phyloP scores from a whole-genome alignment of 1,140 invertebrate genomes.

The Drosophila willistoni region DNA sequence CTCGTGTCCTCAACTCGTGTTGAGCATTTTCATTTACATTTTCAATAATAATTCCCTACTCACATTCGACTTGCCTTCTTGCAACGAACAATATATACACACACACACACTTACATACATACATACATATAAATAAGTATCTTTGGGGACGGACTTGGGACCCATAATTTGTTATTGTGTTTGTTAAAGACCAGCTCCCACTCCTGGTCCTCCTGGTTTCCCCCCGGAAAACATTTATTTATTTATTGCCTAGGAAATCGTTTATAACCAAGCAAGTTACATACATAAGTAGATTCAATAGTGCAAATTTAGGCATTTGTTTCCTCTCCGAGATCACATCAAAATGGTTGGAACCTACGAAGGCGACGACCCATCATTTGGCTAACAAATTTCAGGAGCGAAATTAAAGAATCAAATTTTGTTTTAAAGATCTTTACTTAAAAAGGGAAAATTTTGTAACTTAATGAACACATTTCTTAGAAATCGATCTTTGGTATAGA shows the following conservation, averaged over 20 bases:
- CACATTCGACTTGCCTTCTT: constrained; percentile 14
- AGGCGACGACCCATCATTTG: not conserved
- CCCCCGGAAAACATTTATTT: constrained; percentile 33
- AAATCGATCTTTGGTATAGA: no score
- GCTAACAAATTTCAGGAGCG: no score
- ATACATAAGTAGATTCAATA: constrained; percentile 43
- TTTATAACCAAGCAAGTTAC: constrained; percentile 31
- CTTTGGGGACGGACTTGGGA: constrained; percentile 11
- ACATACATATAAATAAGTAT: constrained; percentile 29
- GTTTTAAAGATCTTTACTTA: no score
- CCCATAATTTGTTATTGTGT: constrained; percentile 30
- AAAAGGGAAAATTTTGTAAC: no score
- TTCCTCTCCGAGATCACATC: not conserved
- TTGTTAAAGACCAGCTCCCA: constrained; percentile 41
- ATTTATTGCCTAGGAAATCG: constrained; percentile 50
- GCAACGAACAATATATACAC: constrained; percentile 16
- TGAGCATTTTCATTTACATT: constrained; percentile 40
- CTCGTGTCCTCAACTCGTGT: not conserved
- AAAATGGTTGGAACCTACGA: not conserved
- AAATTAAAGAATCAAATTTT: no score
- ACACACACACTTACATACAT: not conserved
- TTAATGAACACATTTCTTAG: no score
- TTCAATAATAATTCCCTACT: constrained; percentile 35
- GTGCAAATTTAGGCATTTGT: constrained; percentile 37
- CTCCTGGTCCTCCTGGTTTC: not conserved